Evolutionary conservation across 2,113 vertebrate genomes (phyloP), one percentile per base, ranked within the genome.

Genomic region (Puma concolor): DNA sequence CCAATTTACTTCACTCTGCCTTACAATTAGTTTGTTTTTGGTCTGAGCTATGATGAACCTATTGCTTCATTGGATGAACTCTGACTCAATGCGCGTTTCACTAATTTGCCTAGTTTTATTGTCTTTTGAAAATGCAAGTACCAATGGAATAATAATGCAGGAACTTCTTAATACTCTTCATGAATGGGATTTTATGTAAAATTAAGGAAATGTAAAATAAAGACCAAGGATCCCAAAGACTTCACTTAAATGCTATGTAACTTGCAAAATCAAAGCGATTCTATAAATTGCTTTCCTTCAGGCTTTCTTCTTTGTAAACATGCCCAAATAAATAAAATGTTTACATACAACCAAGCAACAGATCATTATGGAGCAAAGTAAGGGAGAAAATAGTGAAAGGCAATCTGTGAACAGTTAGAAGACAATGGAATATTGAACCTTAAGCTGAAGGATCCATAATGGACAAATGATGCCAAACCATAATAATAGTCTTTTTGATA

Each of bases 351-450:
- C 29, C n/a, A 92, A 94, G 50, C n/a, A 76, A 36, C 52, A 27
- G 31, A 77, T 92, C 38, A 80, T 23, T 90, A 36, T 29, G n/a
- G 23, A 96, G 50, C 50, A 13, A 79, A 87, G 10, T n/a, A 93
- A 80, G 17, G 21, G 27, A 79, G 74, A 52, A 48, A 94, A 44
- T 83, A 86, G 50, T 88, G 88, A 95, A 76, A 41, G 36, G 71
- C 50, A 96, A 91, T 97, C 92, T 97, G 88, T 80, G 96, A 97
- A 38, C 54, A 95, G 92, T 97, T 97, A 97, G 33, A 88, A 94
- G 72, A 81, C 50, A 97, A 88, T 79, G 72, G 36, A 91, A 92
- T 80, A 41, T 92, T 41, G 44, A 91, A 33, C 54, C 84, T 67
- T 97, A 67, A 90, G 33, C 72, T 85, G 17, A 33, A 36, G 90